These are phyloP conservation scores for Bombus balteatus DNA, from an alignment of 1,140 invertebrate species.

Conservation along the genomic window DNA sequence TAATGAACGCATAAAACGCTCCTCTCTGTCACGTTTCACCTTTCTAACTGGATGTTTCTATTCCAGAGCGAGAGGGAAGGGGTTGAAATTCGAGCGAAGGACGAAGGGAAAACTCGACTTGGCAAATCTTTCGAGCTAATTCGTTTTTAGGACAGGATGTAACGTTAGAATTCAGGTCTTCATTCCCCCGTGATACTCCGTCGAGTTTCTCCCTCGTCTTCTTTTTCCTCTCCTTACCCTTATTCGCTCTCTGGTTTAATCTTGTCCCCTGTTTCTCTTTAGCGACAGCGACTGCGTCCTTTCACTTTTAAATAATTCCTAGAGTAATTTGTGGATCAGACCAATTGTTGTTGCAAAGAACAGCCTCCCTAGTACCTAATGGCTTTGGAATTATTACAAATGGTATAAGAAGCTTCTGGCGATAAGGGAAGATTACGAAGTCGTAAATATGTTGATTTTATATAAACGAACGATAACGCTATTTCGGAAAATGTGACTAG, in stretches of 20 bases:
- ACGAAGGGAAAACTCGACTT: conserved; percentile 14
- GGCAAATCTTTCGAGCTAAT: conserved; percentile 21
- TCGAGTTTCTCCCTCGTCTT: neutral
- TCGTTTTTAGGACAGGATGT: neutral
- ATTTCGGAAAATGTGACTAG: neutral
- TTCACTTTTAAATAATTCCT: conserved; percentile 26
- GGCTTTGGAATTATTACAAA: neutral
- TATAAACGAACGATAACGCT: neutral
- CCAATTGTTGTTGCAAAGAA: too few species aligned
- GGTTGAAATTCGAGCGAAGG: neutral
- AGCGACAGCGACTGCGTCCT: neutral
- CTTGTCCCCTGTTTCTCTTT: neutral
- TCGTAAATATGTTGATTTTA: neutral
- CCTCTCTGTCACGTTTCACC: conserved; percentile 51
- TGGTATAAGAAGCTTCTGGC: neutral
- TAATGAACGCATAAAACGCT: conserved; percentile 78
- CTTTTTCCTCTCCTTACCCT: neutral
- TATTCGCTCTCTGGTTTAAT: neutral
- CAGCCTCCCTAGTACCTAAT: neutral
- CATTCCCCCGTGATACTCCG: conserved; percentile 3
- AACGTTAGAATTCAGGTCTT: conserved; percentile 25
- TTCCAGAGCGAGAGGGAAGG: neutral
- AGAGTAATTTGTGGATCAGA: neutral
- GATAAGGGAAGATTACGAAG: neutral
- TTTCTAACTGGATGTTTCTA: conserved; percentile 11